These are phyloP conservation scores for Aurelia coerulea DNA, from an alignment of 30 jellyfish, hydroid and myxozoan species.

Conservation along the genomic window DNA sequence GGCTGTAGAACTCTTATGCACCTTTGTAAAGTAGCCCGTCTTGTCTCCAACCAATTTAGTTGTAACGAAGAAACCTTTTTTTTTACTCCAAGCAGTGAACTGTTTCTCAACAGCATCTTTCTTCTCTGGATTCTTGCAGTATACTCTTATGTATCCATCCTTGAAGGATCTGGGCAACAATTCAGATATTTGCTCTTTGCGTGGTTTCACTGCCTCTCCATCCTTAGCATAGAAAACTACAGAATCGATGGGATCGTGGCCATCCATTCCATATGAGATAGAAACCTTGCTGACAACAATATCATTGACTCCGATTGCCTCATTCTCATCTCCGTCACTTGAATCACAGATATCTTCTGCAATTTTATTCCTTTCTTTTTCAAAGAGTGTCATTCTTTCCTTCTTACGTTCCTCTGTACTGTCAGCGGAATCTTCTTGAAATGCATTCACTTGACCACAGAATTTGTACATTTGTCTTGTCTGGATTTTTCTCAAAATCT, in stretches of 20 bases:
- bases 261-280: slow-evolving; percentile 64
- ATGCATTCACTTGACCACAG: slow-evolving; percentile 73
- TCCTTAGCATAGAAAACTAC: slow-evolving; percentile 53
- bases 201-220: slow-evolving; percentile 28
- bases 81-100: slow-evolving; percentile 60
- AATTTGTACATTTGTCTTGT: slow-evolving; percentile 48
- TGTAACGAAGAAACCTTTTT: slow-evolving; percentile 40
- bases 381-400: background rate
- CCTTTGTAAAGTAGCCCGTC: slow-evolving; percentile 67
- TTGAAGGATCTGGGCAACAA: slow-evolving; percentile 56
- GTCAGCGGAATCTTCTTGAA: background rate
- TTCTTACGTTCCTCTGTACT: background rate
- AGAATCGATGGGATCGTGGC: slow-evolving; percentile 43
- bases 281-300: slow-evolving; percentile 37
- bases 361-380: slow-evolving; percentile 5
- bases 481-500: slow-evolving; percentile 34
- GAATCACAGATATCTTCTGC: slow-evolving; percentile 32
- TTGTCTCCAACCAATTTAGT: slow-evolving; percentile 51
- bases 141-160: slow-evolving; percentile 75
- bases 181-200: slow-evolving; percentile 65
- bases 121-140: slow-evolving; percentile 46
- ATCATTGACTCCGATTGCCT: slow-evolving; percentile 23
- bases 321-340: background rate
- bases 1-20: slow-evolving; percentile 28
- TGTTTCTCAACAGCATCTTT: slow-evolving; percentile 19